phyloP scores from a whole-genome alignment of 2,888 invertebrate genomes.

The Folsomia manolachei region DNA sequence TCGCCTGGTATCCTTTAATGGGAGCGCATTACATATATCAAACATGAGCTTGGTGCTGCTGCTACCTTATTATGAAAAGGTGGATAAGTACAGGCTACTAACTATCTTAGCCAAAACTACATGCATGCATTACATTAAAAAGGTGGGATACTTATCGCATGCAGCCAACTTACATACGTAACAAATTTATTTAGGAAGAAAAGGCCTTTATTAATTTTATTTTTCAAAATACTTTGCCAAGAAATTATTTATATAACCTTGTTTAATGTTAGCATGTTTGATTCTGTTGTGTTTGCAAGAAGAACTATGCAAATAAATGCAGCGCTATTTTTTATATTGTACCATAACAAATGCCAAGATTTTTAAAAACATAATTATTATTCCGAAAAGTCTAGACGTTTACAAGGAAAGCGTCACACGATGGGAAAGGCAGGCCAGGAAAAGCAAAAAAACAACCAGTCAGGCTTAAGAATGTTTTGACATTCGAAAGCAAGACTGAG shows the following conservation, averaged over 20 bases:
- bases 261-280: too few relatives aligned
- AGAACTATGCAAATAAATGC: too few relatives aligned
- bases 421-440: background rate
- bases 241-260: too few relatives aligned
- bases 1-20: background rate
- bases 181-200: background rate
- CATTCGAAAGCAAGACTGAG: constrained; percentile 26
- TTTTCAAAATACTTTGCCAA: background rate
- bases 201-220: background rate
- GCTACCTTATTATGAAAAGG: background rate
- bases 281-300: too few relatives aligned
- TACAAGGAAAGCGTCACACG: background rate
- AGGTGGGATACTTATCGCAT: background rate
- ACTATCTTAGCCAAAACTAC: too few relatives aligned
- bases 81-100: background rate
- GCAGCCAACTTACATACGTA: too few relatives aligned
- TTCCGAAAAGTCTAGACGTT: background rate
- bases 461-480: constrained; percentile 40
- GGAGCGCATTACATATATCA: background rate
- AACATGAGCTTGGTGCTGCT: too few relatives aligned
- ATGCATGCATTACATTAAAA: too few relatives aligned
- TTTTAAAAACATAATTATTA: background rate
- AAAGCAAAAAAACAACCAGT: background rate
- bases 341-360: background rate
- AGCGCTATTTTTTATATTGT: background rate